Evolutionary conservation across 2,888 invertebrate genomes (phyloP), one percentile per base, ranked within the genome.

Genomic region (Tridacna gigas): DNA sequence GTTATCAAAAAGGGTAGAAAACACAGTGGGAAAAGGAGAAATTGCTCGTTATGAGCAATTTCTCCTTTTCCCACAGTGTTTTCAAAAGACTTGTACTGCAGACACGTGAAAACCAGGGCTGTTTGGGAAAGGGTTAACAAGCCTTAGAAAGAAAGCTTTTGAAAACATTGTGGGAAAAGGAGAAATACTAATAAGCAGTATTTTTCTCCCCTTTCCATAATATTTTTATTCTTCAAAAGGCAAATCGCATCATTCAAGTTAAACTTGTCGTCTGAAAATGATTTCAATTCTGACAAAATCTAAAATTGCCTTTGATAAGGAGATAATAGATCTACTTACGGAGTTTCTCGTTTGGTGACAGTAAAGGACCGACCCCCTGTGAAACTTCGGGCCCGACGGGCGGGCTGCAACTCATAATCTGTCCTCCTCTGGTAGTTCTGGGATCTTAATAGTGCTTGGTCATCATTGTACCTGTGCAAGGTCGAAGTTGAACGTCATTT

Each of bases 361-460:
- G 71, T 71, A 22, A 47, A 51, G 22, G 71, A 20, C 22, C 71
- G 71, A 25, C n/a, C 28, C 26, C 51, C 65, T 5, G 51, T 66
- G 20, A 67, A 25, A 66, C 84, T 84, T 61, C 80, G 77, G 15
- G 84, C 45, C 65, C 80, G 73, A 20, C 80, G 60, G 4, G n/a
- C 65, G 2, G 45, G 66, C 0, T 25, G 7, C 18, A 25, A 2
- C 15, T 51, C 77, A 45, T 80, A 84, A 5, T 61, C 71, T 1
- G 80, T 74, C 9, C 84, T 48, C n/a, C 86, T 75, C 15, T 37
- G 15, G 22, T 63, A 25, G 51, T 80, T 83, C 37, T 71, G 73
- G 25, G 56, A 65, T 11, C 75, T 69, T 13, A 83, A 51, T 26
- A 86, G 60, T 0, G 86, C 86, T 51, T 83, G 82, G 76, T 86